Evolutionary conservation across 2,797 vertebrate genomes (phyloP).

Genomic region (Periparus ater): DNA sequence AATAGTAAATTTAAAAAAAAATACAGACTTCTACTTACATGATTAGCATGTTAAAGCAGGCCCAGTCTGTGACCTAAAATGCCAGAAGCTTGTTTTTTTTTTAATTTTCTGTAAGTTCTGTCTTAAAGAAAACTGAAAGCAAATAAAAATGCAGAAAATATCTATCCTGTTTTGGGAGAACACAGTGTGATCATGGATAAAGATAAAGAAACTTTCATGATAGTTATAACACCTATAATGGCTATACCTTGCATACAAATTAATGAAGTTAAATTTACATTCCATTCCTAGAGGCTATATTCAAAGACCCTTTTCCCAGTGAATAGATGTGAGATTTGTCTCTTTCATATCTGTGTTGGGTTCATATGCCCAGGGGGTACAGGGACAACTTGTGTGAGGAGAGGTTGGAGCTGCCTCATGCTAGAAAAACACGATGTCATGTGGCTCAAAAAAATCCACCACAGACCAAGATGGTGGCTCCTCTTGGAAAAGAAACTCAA

Average conservation of each 20-base stretch:
- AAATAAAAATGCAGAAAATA: background rate
- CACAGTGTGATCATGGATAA: background rate
- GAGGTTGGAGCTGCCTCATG: background rate
- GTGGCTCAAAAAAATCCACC: background rate
- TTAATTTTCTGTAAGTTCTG: background rate
- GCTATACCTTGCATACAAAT: background rate
- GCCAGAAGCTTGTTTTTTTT: background rate
- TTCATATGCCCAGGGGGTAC: rapidly evolving
- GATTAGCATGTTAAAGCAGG: background rate
- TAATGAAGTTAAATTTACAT: background rate
- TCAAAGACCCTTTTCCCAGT: background rate
- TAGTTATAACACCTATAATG: background rate
- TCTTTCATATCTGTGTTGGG: background rate
- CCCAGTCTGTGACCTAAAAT: background rate
- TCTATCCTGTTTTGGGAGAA: background rate
- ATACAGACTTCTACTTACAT: background rate
- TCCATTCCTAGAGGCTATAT: background rate
- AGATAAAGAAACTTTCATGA: background rate
- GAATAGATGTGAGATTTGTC: background rate
- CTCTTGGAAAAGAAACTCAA: background rate
- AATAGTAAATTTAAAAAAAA: background rate
- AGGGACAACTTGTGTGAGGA: background rate
- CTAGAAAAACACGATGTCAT: rapidly evolving
- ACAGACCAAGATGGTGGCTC: background rate
- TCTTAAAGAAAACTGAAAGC: background rate